Base-by-base conservation (phyloP, 2,113 vertebrate genomes). In the Ictalurus punctatus region DNA sequence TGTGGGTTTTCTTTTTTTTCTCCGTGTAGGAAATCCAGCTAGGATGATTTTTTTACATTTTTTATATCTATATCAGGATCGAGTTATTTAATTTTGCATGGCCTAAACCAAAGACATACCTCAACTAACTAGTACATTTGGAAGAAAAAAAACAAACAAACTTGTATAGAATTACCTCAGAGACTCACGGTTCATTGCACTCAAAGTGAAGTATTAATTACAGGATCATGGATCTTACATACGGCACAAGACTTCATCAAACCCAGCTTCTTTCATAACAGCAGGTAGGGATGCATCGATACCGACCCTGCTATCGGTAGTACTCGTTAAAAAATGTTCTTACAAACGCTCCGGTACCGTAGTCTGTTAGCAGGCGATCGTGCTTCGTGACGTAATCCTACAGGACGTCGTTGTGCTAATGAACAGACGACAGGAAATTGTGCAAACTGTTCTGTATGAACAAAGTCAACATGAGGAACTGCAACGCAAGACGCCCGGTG, bases 111-210 rank as follows among this genome's bases (percentile, higher is more conserved):
- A 30, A 67, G 19, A 84, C 61, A 85, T 91, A 91, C 90, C 90
- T 90, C 90, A 84, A 83, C 17, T 23, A 80, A 19, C 74, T 58
- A 54, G 6, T 8, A 44, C 52, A 37, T 87, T 73, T 40, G 0
- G 21, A 14, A 40, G 1, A 40, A 17, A 21, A 78, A 10, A 54
- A 7, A 65, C 0, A 74, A 17, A 21, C 27, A 16, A 54, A 21
- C 6, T 0, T 7, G 25, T 67, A 23, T 85, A 44, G 44, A 85
- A 74, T 87, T 91, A 91, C 90, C 90, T 91, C 90, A 88, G 34
- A 84, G 52, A 86, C 74, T 25, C 25, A 37, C 8, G 27, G 25
- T 78, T 79, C 37, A 27, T 78, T 87, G 86, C 44, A 76, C 30
- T 56, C 52, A 74, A 7, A 34, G 74, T n/a, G 27, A n/a, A 89